Percentiles rank a stretch among this genome's conserved stretches.
Conservation (phyloP, 2,888 invertebrate species). For the Operophtera brumata region DNA sequence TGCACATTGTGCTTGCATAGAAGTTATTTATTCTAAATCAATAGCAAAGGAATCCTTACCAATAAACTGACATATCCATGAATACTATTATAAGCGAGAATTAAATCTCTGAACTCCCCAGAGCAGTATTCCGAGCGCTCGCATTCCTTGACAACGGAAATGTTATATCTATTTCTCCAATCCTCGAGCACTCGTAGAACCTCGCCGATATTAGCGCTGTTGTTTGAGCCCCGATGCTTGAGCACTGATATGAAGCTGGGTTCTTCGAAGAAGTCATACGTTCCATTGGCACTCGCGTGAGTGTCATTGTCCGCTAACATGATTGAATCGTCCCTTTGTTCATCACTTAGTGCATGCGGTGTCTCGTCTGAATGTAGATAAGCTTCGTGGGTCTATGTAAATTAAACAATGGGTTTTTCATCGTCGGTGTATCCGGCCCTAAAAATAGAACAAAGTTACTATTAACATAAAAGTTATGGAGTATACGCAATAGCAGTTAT, state of each 20-base stretch:
- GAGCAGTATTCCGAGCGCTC: constrained; percentile 78
- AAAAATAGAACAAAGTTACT: constrained; percentile 15
- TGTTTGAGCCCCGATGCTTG: constrained; percentile 55
- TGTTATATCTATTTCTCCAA: constrained; percentile 63
- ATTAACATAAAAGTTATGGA: neutral
- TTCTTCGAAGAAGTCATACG: constrained; percentile 57
- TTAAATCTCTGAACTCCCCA: constrained; percentile 80
- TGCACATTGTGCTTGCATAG: neutral
- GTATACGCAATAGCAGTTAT: no score
- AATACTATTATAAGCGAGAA: constrained; percentile 83
- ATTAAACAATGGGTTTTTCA: constrained; percentile 23
- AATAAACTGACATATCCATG: constrained; percentile 92
- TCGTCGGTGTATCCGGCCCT: constrained; percentile 22
- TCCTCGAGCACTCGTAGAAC: constrained; percentile 63
- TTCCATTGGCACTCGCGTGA: constrained; percentile 44
- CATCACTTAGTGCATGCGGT: constrained; percentile 51
- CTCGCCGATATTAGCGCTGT: constrained; percentile 56
- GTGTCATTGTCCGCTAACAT: constrained; percentile 64
- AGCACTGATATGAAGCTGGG: constrained; percentile 60
- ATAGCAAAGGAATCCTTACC: constrained; percentile 73
- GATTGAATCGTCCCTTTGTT: constrained; percentile 45
- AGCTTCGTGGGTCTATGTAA: constrained; percentile 16
- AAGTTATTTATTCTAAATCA: constrained; percentile 1
- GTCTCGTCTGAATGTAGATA: constrained; percentile 17
- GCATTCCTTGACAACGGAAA: constrained; percentile 66